Percentiles rank a stretch among this genome's conserved stretches.
Evolutionary conservation across 2,888 invertebrate genomes (phyloP).

Genomic region (Cephus pygmeus): DNA sequence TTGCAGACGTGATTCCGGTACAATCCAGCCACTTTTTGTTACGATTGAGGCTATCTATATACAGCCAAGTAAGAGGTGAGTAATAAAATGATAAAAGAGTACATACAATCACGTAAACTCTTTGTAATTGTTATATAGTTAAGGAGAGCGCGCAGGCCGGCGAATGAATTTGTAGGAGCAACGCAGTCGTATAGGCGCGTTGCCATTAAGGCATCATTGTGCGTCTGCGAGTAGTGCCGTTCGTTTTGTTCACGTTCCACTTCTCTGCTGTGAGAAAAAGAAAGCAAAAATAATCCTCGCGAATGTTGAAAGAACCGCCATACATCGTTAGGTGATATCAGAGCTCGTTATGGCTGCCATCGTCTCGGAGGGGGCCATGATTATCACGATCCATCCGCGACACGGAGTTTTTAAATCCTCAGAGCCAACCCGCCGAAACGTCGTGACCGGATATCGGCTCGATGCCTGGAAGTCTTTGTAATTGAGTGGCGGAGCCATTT

Average conservation of each 20-base stretch:
- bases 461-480: conserved; percentile 77
- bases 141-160: neutral
- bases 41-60: neutral
- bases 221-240: conserved; percentile 38
- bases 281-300: neutral
- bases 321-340: neutral
- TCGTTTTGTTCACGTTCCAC: neutral
- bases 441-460: conserved; percentile 81
- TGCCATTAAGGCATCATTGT: conserved; percentile 57
- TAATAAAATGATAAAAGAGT: neutral
- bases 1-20: neutral
- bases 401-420: conserved; percentile 32
- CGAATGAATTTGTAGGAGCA: conserved; percentile 4
- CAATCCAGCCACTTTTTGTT: neutral
- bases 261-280: neutral
- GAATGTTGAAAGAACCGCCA: neutral
- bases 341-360: neutral
- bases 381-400: neutral
- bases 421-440: conserved; percentile 78
- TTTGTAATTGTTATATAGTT: neutral
- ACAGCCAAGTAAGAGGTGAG: neutral
- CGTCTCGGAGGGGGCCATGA: neutral
- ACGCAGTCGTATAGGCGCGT: conserved; percentile 20
- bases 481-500: conserved; percentile 72
- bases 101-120: neutral